Percentiles rank a stretch among this genome's conserved stretches.
Evolutionary conservation across 2,113 vertebrate genomes (phyloP).

Genomic region (Loxodonta africana): DNA sequence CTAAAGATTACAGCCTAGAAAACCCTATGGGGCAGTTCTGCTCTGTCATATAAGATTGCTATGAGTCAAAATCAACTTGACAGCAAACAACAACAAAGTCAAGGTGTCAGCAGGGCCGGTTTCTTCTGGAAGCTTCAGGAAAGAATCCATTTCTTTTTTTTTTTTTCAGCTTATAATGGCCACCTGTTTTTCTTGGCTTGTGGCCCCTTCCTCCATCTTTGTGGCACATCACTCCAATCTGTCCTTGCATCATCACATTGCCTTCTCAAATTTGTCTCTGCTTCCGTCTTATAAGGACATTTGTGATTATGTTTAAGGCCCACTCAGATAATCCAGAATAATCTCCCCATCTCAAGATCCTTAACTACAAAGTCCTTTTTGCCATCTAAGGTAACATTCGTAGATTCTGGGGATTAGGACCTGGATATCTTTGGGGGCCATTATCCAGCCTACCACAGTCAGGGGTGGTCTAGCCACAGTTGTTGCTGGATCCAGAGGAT

Average conservation of each 20-base stretch:
- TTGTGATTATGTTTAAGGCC: too few species aligned
- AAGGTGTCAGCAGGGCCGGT: neutral
- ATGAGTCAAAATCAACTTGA: neutral
- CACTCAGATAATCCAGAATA: neutral
- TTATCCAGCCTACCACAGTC: neutral
- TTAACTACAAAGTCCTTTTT: neutral
- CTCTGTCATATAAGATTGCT: neutral
- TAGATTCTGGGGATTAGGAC: neutral
- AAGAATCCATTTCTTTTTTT: neutral
- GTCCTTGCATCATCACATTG: neutral
- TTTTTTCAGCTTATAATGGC: neutral
- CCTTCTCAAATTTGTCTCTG: neutral
- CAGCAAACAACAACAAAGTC: neutral
- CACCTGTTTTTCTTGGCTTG: neutral
- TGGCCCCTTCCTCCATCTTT: neutral
- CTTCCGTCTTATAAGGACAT: neutral
- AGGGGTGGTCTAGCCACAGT: neutral
- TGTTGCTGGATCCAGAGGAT: neutral
- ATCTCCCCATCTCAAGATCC: neutral
- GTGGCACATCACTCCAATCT: neutral
- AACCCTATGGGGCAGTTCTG: neutral
- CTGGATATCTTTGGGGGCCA: too few species aligned
- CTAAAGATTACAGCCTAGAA: neutral
- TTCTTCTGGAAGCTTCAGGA: neutral
- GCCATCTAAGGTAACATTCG: neutral